Conservation (phyloP, 2,797 vertebrate genomes). For the Paguma larvata region DNA sequence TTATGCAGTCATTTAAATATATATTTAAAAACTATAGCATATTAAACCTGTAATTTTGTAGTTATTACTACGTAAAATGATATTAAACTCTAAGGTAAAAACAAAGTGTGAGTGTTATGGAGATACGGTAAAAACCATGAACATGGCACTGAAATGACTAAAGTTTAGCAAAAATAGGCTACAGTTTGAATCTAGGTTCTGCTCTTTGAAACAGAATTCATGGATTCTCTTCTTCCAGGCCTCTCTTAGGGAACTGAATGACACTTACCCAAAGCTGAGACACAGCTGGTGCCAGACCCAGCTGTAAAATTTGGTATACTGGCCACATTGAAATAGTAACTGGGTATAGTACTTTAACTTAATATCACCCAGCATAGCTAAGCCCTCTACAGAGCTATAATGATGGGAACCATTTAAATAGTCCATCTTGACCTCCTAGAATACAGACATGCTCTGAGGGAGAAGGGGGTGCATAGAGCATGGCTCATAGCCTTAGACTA, state of each 20-base stretch:
- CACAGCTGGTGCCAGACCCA: not conserved
- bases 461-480: not conserved
- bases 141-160: not conserved
- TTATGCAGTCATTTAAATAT: not conserved
- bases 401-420: not conserved
- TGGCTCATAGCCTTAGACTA: not conserved
- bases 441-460: not conserved
- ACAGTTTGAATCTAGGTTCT: not conserved
- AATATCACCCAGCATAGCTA: not conserved
- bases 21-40: not conserved
- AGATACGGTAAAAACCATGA: not conserved
- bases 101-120: not conserved
- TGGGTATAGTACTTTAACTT: not conserved
- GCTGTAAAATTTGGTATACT: not conserved
- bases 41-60: not conserved
- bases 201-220: not conserved
- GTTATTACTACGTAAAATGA: not conserved
- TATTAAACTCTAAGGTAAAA: conserved; percentile 11
- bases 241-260: not conserved
- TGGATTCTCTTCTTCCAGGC: not conserved
- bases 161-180: not conserved
- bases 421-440: not conserved
- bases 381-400: not conserved
- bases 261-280: not conserved
- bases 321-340: not conserved